These are phyloP conservation scores for Heteromurus nitidus DNA, from an alignment of 2,888 invertebrate genomes.

Conservation along the genomic window DNA sequence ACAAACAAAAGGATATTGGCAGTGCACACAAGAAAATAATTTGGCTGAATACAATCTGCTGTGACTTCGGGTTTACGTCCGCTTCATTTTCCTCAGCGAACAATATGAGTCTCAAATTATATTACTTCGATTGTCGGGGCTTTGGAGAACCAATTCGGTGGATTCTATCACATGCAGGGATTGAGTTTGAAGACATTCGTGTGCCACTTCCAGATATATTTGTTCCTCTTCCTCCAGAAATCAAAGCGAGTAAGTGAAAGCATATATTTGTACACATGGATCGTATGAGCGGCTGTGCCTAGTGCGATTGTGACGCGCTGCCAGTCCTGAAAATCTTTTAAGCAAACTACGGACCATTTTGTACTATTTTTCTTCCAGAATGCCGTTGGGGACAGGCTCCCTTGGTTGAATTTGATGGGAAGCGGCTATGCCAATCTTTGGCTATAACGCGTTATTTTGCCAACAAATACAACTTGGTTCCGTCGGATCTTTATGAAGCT, in stretches of 20 bases:
- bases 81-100: too few relatives aligned
- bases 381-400: constrained; percentile 75
- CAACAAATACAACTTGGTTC: constrained; percentile 67
- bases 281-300: neutral
- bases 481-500: constrained; percentile 62
- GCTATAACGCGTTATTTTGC: constrained; percentile 74
- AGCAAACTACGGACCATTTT: neutral
- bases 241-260: constrained; percentile 35
- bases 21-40: too few relatives aligned
- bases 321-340: neutral
- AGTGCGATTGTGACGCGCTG: too few relatives aligned
- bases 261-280: neutral
- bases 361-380: constrained; percentile 5
- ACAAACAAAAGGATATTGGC: too few relatives aligned
- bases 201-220: constrained; percentile 39
- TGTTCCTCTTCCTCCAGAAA: constrained; percentile 57
- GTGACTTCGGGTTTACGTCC: too few relatives aligned
- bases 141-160: constrained; percentile 76
- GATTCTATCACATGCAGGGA: constrained; percentile 75
- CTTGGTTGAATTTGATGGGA: constrained; percentile 79
- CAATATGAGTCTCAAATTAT: too few relatives aligned
- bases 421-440: constrained; percentile 70
- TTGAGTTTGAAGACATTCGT: constrained; percentile 76
- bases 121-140: constrained; percentile 77
- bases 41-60: too few relatives aligned